Evolutionary conservation across 1,140 invertebrate genomes (phyloP), one percentile per base, ranked within the genome.

Genomic region (Drosophila sproati): DNA sequence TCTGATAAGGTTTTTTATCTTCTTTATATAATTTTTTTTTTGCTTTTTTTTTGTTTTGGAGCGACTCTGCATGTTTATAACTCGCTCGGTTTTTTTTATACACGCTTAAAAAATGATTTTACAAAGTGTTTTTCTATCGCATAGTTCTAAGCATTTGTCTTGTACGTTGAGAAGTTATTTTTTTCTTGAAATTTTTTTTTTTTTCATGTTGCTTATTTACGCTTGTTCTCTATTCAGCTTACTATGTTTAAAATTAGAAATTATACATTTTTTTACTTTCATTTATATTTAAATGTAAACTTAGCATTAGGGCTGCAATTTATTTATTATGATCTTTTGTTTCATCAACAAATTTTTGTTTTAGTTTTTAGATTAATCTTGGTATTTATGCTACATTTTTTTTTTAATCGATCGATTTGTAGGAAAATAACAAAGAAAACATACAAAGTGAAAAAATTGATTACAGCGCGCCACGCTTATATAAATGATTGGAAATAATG

Each of bases 91-190:
- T 78, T 55, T 61, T 63, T 77, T 67, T 83, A 81, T 76, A 89
- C 85, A 90, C 78, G 77, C 73, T 85, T 88, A 81, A 85, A 87
- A 87, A 89, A 89, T 73, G 81, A 89, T 88, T 88, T 89, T 90
- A 88, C 85, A 89, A 78, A 76, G 74, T 88, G 55, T 72, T 75
- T 45, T 45, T 62, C 47, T 72, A 41, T 64, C 52, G 68, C 69
- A 79, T 75, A 78, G 63, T 67, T 80, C 72, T 78, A 83, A 85
- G 69, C 73, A 66, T 68, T 69, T 39, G 62, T 79, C 35, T 68
- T 64, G 76, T 73, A 69, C 59, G 71, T 74, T 66, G 52, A 73
- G 56, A 73, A 73, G 55, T 72, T 72, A 39, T 71, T 50, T 56
- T 66, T 64, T 48, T 63, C 69, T 68, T 69, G 43, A 61, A 80